These are phyloP conservation scores for Drosophila sordidula DNA, from an alignment of 2,888 invertebrate genomes.

Conservation along the genomic window DNA sequence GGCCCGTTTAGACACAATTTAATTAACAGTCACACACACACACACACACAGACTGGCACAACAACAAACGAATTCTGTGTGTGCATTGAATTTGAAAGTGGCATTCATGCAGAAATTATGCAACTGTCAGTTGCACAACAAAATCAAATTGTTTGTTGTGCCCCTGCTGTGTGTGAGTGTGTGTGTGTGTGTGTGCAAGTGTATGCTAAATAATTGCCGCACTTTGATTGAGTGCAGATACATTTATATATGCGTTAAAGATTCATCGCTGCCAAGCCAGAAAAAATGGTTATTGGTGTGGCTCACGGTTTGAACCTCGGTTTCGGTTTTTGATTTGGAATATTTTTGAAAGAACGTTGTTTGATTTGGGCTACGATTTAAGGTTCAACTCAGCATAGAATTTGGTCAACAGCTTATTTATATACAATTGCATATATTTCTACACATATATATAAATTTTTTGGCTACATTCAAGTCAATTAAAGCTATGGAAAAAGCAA, in stretches of 20 bases:
- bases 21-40: conserved; percentile 63
- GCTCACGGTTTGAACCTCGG: neutral
- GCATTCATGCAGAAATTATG: conserved; percentile 76
- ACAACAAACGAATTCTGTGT: conserved; percentile 58
- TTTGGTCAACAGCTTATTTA: neutral
- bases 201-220: conserved; percentile 53
- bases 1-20: conserved; percentile 69
- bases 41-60: conserved; percentile 8
- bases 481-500: conserved; percentile 31
- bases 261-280: neutral
- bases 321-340: neutral
- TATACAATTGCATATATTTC: neutral
- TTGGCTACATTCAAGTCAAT: conserved; percentile 43
- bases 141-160: conserved; percentile 65
- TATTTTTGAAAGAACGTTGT: neutral
- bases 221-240: conserved; percentile 37
- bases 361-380: neutral
- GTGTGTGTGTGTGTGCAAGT: neutral
- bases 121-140: conserved; percentile 79
- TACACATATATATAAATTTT: neutral
- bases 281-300: too few species aligned
- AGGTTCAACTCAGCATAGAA: too few species aligned
- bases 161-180: neutral
- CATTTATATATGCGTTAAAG: conserved; percentile 6
- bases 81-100: conserved; percentile 62